Base-by-base conservation (phyloP, 2,113 vertebrate species). In the Aleadryas rufinucha region DNA sequence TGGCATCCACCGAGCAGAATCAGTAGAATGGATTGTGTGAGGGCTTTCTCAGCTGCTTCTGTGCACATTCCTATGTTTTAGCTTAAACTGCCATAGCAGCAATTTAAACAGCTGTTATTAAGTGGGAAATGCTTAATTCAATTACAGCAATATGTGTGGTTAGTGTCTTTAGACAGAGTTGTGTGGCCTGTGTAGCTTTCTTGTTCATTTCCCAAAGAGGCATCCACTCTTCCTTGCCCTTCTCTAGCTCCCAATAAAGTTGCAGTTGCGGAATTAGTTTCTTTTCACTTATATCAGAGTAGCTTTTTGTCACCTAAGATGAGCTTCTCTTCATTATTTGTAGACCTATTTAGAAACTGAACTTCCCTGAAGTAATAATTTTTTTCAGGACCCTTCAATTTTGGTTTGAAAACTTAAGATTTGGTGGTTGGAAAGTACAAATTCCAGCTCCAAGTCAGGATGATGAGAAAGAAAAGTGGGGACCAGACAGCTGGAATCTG, bases 41-140 rank as follows among this genome's bases (percentile, higher is more conserved):
- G 33, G 15, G 33, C 30, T 72, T 90, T 80, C 71, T 66, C 35
- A 89, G 68, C 71, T 84, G 78, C 54, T 77, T 86, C 75, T 63
- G n/a, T 90, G 31, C 30, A 57, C 45, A 95, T 88, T 90, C 28
- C 27, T 78, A 3, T 49, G 30, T 45, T 94, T 80, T 50, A 77
- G 35, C 63, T 93, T 76, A 50, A 92, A 77, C 22, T 88, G 33
- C 50, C 88, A 20, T 61, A 72, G 45, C 85, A 93, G 39, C 71
- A 72, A 31, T 95, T 93, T 80, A 45, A 93, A 74, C 85, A 92
- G 50, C 59, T 88, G 75, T 87, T 90, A 45, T 13, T 88, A 69
- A 79, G 13, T 74, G 16, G 50, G 45, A 59, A 83, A 3, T 90
- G 78, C 42, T 70, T 90, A 77, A 56, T 90, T 90, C 39, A 80